Evolutionary conservation across 2,888 invertebrate species (phyloP).

Genomic region (Sepiola atlantica): DNA sequence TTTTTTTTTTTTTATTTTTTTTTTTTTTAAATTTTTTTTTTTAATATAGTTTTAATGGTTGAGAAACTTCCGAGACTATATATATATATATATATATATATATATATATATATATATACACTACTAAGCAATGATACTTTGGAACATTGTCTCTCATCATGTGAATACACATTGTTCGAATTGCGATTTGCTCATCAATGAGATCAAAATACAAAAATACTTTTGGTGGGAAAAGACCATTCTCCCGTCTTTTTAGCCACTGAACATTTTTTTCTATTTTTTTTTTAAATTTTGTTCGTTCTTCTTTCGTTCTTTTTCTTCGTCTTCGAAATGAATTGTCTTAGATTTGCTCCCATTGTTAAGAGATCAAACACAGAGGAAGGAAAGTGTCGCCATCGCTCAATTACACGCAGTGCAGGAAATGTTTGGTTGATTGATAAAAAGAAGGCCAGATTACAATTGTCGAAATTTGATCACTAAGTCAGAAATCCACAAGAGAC

Average conservation of each 20-base stretch:
- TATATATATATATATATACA: too few relatives aligned
- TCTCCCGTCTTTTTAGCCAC: not conserved
- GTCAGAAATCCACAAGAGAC: not conserved
- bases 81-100: too few relatives aligned
- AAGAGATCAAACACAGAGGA: not conserved
- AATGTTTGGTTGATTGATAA: not conserved
- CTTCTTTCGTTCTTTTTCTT: not conserved
- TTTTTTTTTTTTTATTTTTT: too few relatives aligned
- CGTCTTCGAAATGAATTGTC: not conserved
- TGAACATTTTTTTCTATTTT: not conserved
- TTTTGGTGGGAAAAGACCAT: not conserved
- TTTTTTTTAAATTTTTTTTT: too few relatives aligned
- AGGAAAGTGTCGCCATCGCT: not conserved
- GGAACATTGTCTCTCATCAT: not conserved
- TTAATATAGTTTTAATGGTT: too few relatives aligned
- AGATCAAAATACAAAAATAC: not conserved
- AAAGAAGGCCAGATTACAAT: not conserved
- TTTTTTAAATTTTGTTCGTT: not conserved
- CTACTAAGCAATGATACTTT: not conserved
- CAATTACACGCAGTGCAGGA: constrained; percentile 32
- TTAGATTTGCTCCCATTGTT: not conserved
- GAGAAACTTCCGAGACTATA: too few relatives aligned
- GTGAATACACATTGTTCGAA: not conserved
- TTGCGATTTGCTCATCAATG: not conserved
- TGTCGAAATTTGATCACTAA: not conserved